Percentiles rank a stretch among this genome's conserved stretches.
Conservation (phyloP, 53 echinoderm and acorn worm genomes). For the Luidia sarsii region DNA sequence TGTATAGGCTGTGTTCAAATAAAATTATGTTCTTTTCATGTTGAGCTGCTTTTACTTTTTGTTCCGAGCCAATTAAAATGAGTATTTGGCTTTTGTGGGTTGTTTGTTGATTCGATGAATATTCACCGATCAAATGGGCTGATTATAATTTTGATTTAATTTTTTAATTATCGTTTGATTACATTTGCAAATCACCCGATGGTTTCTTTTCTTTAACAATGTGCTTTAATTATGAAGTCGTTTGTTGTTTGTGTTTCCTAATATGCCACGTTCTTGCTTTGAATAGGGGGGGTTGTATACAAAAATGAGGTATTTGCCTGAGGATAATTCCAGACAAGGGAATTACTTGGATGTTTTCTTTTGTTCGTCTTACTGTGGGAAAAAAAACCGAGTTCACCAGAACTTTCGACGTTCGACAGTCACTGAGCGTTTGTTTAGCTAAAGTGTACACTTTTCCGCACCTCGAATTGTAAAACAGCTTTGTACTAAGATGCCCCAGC, state of each 20-base stretch:
- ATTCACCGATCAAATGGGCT: not conserved
- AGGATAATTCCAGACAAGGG: too few species aligned
- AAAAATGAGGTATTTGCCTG: too few species aligned
- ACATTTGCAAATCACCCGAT: too few species aligned
- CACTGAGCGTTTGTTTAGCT: too few species aligned
- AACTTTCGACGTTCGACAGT: too few species aligned
- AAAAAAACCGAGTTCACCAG: too few species aligned
- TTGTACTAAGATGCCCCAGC: conserved; percentile 30
- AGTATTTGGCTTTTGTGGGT: not conserved
- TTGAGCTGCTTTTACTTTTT: conserved; percentile 46
- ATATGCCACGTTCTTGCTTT: conserved; percentile 56
- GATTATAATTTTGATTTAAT: not conserved
- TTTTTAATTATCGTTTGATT: too few species aligned
- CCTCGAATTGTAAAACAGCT: too few species aligned
- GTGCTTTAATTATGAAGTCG: conserved; percentile 1
- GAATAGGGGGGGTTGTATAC: conserved; percentile 7
- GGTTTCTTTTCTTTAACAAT: conserved; percentile 7
- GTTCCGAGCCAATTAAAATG: conserved; percentile 17
- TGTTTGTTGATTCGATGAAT: not conserved
- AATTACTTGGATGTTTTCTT: too few species aligned
- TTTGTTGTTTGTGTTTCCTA: conserved; percentile 1
- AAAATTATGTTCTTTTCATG: conserved; percentile 1
- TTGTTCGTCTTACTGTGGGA: too few species aligned
- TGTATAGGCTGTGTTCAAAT: too few species aligned
- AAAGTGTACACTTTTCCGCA: too few species aligned